Percentiles rank a stretch among this genome's conserved stretches.
phyloP scores from a whole-genome alignment of 2,113 vertebrate genomes.

The Pelobates fuscus region DNA sequence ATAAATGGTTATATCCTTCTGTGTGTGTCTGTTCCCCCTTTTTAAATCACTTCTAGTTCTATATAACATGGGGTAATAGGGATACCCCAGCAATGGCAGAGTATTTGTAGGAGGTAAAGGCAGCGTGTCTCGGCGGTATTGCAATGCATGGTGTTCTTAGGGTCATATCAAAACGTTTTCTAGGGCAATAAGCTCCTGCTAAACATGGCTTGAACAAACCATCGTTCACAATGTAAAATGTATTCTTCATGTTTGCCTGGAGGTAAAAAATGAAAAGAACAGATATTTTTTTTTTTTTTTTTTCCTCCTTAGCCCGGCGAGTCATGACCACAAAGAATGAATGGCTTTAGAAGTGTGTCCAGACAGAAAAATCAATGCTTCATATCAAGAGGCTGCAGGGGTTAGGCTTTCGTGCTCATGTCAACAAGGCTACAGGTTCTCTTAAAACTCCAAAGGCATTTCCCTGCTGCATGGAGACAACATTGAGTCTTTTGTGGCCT shows the following conservation, averaged over 20 bases:
- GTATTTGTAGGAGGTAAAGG: background rate
- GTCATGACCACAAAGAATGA: constrained; percentile 95
- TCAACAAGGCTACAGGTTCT: constrained; percentile 99
- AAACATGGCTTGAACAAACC: constrained; percentile 78
- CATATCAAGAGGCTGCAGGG: constrained; percentile 99
- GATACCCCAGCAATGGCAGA: too few species aligned
- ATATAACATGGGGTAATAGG: too few species aligned
- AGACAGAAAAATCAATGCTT: constrained; percentile 99
- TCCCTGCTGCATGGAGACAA: constrained; percentile 81
- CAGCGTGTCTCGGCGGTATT: constrained; percentile 36
- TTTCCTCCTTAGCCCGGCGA: constrained; percentile 73
- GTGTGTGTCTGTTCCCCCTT: too few species aligned
- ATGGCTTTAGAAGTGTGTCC: constrained; percentile 88
- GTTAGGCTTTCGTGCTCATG: constrained; percentile 97
- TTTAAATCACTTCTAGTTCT: too few species aligned
- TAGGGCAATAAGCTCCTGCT: constrained; percentile 72
- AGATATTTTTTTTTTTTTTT: constrained; percentile 76
- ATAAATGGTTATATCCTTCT: too few species aligned
- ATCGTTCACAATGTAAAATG: constrained; percentile 78
- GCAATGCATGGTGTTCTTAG: constrained; percentile 58
- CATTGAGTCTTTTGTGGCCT: constrained; percentile 87
- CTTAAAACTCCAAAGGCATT: constrained; percentile 98
- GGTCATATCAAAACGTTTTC: constrained; percentile 64
- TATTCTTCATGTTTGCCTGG: constrained; percentile 86
- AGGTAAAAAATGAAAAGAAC: constrained; percentile 81